A percentile compares a stretch with the other conserved stretches of the same genome.
Evolutionary conservation across 2,888 invertebrate species (phyloP).

Genomic region (Conops quadrifasciatus): DNA sequence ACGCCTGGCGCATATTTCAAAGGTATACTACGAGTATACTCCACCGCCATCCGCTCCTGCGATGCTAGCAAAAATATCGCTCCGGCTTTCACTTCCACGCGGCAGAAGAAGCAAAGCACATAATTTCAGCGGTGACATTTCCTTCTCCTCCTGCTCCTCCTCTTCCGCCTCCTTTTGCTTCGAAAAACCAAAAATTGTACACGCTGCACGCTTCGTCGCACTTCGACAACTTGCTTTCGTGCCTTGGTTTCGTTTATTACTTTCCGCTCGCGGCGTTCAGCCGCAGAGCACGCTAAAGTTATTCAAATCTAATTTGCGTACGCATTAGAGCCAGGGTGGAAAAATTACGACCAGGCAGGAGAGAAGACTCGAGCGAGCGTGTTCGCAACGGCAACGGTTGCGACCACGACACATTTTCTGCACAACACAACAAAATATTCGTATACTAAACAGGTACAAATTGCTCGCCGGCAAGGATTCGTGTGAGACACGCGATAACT

Average conservation of each 20-base stretch:
- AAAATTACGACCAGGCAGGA: background rate
- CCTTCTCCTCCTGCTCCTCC: background rate
- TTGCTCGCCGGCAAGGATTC: conserved; percentile 12
- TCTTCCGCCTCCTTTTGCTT: background rate
- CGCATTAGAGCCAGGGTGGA: conserved; percentile 11
- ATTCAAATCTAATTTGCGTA: conserved; percentile 43
- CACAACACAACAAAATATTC: conserved; percentile 20
- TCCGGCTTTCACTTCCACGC: conserved; percentile 19
- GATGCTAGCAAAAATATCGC: background rate
- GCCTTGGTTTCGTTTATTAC: background rate
- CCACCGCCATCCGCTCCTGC: background rate
- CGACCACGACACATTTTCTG: conserved; percentile 18
- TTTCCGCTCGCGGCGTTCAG: conserved; percentile 35
- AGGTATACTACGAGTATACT: background rate
- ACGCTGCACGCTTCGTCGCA: conserved; percentile 11
- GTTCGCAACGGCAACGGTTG: background rate
- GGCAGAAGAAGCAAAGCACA: background rate
- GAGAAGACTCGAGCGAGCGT: background rate
- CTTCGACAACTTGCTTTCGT: background rate
- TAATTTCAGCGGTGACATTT: background rate
- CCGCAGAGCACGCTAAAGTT: conserved; percentile 40
- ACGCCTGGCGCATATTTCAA: background rate
- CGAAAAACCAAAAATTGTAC: conserved; percentile 4
- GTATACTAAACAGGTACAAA: conserved; percentile 4
- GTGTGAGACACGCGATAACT: background rate